Percentiles rank a stretch among this genome's conserved stretches.
These are phyloP conservation scores for Diplolepis rosae DNA, from an alignment of 2,888 invertebrate species.

Conservation along the genomic window DNA sequence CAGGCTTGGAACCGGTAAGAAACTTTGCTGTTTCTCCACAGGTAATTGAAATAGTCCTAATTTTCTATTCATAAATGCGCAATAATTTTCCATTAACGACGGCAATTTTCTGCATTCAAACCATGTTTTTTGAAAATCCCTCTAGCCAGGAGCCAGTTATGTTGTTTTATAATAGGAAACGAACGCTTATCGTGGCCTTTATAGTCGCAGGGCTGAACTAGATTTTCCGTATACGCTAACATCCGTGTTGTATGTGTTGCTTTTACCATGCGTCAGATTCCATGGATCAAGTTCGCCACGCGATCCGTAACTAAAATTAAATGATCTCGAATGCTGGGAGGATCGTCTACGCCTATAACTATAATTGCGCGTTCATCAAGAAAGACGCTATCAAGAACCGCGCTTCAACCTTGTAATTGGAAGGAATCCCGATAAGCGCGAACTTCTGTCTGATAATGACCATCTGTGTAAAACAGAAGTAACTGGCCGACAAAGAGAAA, in stretches of 20 bases:
- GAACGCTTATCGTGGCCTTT: slow-evolving; percentile 19
- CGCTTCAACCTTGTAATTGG: slow-evolving; percentile 10
- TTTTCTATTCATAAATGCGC: background rate
- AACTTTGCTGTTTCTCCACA: too few species aligned
- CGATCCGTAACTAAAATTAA: slow-evolving; percentile 28
- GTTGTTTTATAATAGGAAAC: background rate
- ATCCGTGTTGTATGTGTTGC: slow-evolving; percentile 22
- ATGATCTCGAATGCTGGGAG: slow-evolving; percentile 2
- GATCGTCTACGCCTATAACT: slow-evolving; percentile 7
- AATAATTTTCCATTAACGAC: background rate
- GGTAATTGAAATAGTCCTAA: background rate
- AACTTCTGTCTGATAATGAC: slow-evolving; percentile 24
- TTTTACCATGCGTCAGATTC: slow-evolving; percentile 20
- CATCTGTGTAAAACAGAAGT: slow-evolving; percentile 13
- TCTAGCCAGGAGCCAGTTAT: background rate
- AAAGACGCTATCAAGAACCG: slow-evolving; percentile 2
- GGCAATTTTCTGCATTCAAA: background rate
- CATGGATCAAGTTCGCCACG: slow-evolving; percentile 25
- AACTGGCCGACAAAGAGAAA: slow-evolving; percentile 13
- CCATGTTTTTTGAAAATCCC: background rate
- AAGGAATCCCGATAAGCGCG: slow-evolving; percentile 8
- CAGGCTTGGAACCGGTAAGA: too few species aligned
- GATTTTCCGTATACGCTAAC: slow-evolving; percentile 20
- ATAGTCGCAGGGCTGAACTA: slow-evolving; percentile 19
- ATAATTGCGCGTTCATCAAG: slow-evolving; percentile 14